Conservation (phyloP, 2,888 invertebrate species). For the Lithophane semibrunnea region DNA sequence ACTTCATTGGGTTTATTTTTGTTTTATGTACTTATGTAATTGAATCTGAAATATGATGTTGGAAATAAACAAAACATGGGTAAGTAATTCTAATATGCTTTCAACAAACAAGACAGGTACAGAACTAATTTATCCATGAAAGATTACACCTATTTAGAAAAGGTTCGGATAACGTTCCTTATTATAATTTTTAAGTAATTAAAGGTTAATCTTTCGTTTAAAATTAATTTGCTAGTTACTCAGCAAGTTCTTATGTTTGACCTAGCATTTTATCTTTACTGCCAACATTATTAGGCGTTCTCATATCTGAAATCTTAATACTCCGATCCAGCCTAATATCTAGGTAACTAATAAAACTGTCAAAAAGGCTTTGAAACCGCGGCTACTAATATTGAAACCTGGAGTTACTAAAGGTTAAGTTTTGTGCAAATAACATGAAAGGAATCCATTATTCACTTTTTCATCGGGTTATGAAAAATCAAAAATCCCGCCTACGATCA, state of each 20-base stretch:
- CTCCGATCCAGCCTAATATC: neutral
- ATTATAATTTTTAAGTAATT: neutral
- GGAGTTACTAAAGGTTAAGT: conserved; percentile 15
- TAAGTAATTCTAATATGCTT: neutral
- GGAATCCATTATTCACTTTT: conserved; percentile 49
- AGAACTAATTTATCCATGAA: neutral
- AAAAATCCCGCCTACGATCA: conserved; percentile 44
- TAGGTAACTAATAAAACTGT: conserved; percentile 15
- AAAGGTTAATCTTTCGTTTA: neutral
- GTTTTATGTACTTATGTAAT: conserved; percentile 10
- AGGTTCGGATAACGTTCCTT: neutral
- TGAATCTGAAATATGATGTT: neutral
- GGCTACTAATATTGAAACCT: conserved; percentile 12
- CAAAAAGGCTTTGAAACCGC: conserved; percentile 16
- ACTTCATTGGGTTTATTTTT: conserved; percentile 21
- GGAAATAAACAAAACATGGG: neutral
- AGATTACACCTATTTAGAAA: neutral
- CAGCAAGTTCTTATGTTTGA: neutral
- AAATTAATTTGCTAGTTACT: too few species aligned
- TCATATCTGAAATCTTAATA: conserved; percentile 6
- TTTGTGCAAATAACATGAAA: conserved; percentile 40
- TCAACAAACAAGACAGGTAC: neutral
- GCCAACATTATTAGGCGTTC: neutral
- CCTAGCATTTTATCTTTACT: neutral
- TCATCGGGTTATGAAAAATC: conserved; percentile 45